phyloP scores from a whole-genome alignment of 2,797 vertebrate genomes.

The Gymnocypris eckloni region DNA sequence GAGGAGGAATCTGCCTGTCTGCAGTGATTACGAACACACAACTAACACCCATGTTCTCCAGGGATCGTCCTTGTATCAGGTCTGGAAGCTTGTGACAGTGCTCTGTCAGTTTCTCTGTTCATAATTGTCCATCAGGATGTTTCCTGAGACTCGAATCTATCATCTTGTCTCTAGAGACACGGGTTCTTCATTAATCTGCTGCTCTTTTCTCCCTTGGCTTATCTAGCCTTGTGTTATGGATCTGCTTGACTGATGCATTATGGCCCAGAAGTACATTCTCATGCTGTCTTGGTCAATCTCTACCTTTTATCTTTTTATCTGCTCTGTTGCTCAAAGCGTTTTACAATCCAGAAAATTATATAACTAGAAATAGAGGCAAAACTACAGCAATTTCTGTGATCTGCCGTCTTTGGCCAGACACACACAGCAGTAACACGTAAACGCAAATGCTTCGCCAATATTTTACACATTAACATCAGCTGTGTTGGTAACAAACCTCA shows the following conservation, averaged over 20 bases:
- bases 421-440: too few relatives aligned
- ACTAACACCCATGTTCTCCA: conserved; percentile 40
- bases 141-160: conserved; percentile 37
- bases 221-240: conserved; percentile 12
- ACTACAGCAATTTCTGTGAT: neutral
- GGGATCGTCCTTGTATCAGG: conserved; percentile 1
- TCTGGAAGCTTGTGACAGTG: conserved; percentile 3
- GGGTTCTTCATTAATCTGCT: neutral
- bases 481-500: neutral
- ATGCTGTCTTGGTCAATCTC: neutral
- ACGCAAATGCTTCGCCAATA: neutral
- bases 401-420: neutral
- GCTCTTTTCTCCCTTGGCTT: conserved; percentile 19
- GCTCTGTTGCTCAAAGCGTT: neutral
- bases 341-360: neutral
- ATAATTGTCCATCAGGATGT: conserved; percentile 40
- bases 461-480: neutral
- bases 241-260: conserved; percentile 23
- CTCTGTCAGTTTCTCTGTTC: conserved; percentile 32
- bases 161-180: conserved; percentile 44
- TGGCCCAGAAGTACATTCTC: neutral
- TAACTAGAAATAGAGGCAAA: neutral
- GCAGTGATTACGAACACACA: conserved; percentile 37
- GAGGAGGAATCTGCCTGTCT: conserved; percentile 45
- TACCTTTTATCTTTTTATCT: conserved; percentile 4